A percentile compares a stretch with the other conserved stretches of the same genome.
Evolutionary conservation across 2,888 invertebrate species (phyloP).

Genomic region (Camptogramma bilineatum): DNA sequence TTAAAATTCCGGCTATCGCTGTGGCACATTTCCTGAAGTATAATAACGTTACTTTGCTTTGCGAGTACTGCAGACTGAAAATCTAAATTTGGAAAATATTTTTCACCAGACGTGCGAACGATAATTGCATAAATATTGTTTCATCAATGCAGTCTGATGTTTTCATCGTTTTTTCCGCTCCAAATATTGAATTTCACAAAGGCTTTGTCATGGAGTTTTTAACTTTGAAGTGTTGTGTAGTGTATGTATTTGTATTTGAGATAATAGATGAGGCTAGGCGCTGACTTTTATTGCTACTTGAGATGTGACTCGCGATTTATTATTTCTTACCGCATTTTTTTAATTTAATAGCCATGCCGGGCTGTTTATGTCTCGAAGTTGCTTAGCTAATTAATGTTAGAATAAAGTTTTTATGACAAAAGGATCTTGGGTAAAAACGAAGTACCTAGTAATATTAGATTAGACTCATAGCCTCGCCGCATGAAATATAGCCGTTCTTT

Average conservation of each 20-base stretch:
- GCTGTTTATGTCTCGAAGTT: conserved; percentile 12
- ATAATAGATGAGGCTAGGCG: conserved; percentile 27
- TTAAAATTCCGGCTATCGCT: not conserved
- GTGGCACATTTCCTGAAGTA: not conserved
- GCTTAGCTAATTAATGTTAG: not conserved
- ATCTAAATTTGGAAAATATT: not conserved
- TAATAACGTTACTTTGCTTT: not conserved
- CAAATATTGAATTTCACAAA: conserved; percentile 27
- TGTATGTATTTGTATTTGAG: not conserved
- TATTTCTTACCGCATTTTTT: conserved; percentile 33
- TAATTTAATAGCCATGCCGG: conserved; percentile 30
- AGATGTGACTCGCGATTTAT: conserved; percentile 36
- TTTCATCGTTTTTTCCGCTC: conserved; percentile 9
- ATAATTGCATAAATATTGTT: not conserved
- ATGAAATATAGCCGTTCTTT: not conserved
- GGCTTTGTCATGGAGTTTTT: conserved; percentile 21
- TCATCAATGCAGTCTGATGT: conserved; percentile 7
- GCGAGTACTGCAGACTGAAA: not conserved
- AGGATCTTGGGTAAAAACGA: too few species aligned
- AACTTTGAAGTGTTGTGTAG: conserved; percentile 26
- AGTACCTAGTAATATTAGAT: too few species aligned
- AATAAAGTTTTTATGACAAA: not conserved
- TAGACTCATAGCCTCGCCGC: not conserved
- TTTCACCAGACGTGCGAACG: not conserved
- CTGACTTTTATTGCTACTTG: conserved; percentile 37